Evolutionary conservation across 2,888 invertebrate genomes (phyloP).

Genomic region (Agonum fuliginosum): DNA sequence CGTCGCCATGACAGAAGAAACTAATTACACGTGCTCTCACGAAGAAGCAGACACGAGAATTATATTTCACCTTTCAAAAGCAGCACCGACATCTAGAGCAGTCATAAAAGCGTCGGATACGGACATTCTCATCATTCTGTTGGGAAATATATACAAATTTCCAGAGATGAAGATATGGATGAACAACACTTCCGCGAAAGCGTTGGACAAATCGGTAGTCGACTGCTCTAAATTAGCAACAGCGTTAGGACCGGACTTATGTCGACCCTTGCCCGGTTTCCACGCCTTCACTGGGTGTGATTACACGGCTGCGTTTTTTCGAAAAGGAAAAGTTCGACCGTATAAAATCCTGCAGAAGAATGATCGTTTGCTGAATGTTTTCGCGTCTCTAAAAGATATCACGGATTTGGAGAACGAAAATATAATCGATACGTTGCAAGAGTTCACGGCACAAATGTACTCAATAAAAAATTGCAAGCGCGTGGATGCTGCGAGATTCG

Average conservation of each 20-base stretch:
- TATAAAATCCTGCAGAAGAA: too few relatives aligned
- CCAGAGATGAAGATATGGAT: slow-evolving; percentile 61
- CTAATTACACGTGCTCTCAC: neutral
- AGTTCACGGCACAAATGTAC: too few relatives aligned
- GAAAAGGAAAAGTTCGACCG: slow-evolving; percentile 61
- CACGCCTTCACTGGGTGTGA: slow-evolving; percentile 67
- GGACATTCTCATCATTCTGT: slow-evolving; percentile 64
- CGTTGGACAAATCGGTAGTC: slow-evolving; percentile 60
- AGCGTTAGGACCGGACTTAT: slow-evolving; percentile 62
- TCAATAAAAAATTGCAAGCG: too few relatives aligned
- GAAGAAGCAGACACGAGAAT: slow-evolving; percentile 46
- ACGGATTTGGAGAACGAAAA: too few relatives aligned
- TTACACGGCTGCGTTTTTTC: slow-evolving; percentile 63
- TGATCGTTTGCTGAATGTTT: too few relatives aligned
- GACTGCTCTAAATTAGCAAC: slow-evolving; percentile 62
- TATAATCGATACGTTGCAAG: too few relatives aligned
- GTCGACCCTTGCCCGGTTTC: slow-evolving; percentile 64
- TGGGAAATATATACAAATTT: slow-evolving; percentile 60
- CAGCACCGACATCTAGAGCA: neutral
- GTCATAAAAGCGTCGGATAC: slow-evolving; percentile 60
- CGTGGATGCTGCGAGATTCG: too few relatives aligned
- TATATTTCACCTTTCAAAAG: slow-evolving; percentile 30
- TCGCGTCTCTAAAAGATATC: too few relatives aligned
- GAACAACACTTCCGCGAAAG: slow-evolving; percentile 62
- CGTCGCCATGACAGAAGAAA: too few relatives aligned